Evolutionary conservation across 2,113 vertebrate species (phyloP).

Genomic region (Triplophysa tibetana): DNA sequence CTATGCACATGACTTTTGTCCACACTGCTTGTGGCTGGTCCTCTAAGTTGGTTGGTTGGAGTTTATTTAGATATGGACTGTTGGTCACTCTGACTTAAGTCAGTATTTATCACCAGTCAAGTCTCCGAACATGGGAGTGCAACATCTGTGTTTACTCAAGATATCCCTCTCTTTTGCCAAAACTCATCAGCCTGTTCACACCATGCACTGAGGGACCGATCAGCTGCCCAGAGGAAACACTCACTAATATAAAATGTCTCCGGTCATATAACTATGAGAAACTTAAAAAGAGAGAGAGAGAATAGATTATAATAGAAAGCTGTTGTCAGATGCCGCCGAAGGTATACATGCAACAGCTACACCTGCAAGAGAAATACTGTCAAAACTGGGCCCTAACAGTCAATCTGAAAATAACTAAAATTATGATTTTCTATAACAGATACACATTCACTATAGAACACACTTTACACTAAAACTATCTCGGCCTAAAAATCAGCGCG

Average conservation of each 20-base stretch:
- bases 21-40: background rate
- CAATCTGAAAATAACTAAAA: no score
- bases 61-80: constrained; percentile 19
- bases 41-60: background rate
- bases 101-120: constrained; percentile 22
- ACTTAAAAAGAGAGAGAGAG: background rate
- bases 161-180: constrained; percentile 36
- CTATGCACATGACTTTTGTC: background rate
- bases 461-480: no score
- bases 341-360: no score
- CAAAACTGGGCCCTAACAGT: no score
- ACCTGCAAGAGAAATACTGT: no score
- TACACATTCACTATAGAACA: no score
- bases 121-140: constrained; percentile 39
- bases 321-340: no score
- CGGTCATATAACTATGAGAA: background rate
- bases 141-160: constrained; percentile 39
- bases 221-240: background rate
- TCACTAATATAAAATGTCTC: background rate
- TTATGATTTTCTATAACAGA: no score
- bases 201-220: constrained; percentile 15
- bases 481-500: no score
- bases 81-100: constrained; percentile 18
- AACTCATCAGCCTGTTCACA: constrained; percentile 26
- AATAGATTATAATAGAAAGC: no score